A percentile compares a stretch with the other conserved stretches of the same genome.
phyloP scores from a whole-genome alignment of 2,113 vertebrate species.

The Leptobrachium leishanense region DNA sequence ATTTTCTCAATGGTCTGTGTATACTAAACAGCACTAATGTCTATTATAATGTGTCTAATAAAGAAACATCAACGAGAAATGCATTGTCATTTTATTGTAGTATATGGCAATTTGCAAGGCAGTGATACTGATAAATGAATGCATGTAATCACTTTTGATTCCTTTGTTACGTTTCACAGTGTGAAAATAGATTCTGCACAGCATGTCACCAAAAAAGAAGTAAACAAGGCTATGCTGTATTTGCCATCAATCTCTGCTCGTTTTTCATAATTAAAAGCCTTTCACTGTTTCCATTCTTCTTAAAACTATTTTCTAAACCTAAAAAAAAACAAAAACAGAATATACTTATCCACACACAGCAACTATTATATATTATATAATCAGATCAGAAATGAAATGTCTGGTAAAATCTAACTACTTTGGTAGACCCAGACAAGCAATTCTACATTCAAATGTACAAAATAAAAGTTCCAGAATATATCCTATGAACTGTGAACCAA shows the following conservation, averaged over 20 bases:
- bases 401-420: too few relatives aligned
- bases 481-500: too few relatives aligned
- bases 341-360: too few relatives aligned
- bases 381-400: too few relatives aligned
- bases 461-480: too few relatives aligned
- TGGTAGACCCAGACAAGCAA: too few relatives aligned
- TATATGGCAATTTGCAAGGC: slow-evolving; percentile 69
- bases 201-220: slow-evolving; percentile 74
- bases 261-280: slow-evolving; percentile 63
- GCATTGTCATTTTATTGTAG: slow-evolving; percentile 72
- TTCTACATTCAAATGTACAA: too few relatives aligned
- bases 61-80: slow-evolving; percentile 75
- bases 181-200: slow-evolving; percentile 76
- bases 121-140: slow-evolving; percentile 75
- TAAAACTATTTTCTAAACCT: not conserved
- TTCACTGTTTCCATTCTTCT: slow-evolving; percentile 4
- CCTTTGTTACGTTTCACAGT: slow-evolving; percentile 80
- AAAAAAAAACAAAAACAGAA: not conserved
- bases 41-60: slow-evolving; percentile 76
- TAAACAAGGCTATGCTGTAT: slow-evolving; percentile 60
- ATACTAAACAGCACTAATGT: slow-evolving; percentile 72
- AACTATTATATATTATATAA: too few relatives aligned
- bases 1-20: slow-evolving; percentile 72
- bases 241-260: slow-evolving; percentile 70
- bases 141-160: slow-evolving; percentile 72